Percentiles rank a stretch among this genome's conserved stretches.
phyloP scores from a whole-genome alignment of 2,888 invertebrate genomes.

The Mellilla xanthometata region DNA sequence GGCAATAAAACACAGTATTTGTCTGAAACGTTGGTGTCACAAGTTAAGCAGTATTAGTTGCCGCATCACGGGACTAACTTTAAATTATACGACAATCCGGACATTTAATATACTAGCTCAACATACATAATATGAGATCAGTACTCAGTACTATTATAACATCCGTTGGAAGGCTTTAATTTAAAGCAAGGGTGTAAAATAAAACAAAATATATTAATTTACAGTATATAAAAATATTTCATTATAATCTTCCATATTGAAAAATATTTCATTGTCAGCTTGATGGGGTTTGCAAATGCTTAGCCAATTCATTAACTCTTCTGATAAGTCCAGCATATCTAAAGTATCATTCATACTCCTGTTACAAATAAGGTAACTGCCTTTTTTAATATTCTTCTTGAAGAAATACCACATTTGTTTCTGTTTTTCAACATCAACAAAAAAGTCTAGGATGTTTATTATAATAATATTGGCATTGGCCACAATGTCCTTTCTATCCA shows the following conservation, averaged over 20 bases:
- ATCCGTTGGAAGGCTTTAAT: too few species aligned
- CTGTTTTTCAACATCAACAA: constrained; percentile 82
- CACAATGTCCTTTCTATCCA: constrained; percentile 78
- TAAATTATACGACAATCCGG: too few species aligned
- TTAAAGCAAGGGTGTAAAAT: too few species aligned
- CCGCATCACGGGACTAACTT: too few species aligned
- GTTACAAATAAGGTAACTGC: constrained; percentile 81
- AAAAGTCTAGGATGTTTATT: constrained; percentile 88
- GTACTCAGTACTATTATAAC: too few species aligned
- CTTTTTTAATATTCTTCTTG: constrained; percentile 75
- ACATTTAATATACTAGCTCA: too few species aligned
- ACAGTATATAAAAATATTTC: constrained; percentile 68
- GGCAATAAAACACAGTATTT: too few species aligned
- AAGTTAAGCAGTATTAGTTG: too few species aligned
- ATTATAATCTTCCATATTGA: constrained; percentile 63
- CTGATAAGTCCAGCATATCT: constrained; percentile 66
- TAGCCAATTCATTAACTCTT: constrained; percentile 75
- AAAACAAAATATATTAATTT: constrained; percentile 53
- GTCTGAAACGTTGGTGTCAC: too few species aligned
- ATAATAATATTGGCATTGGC: constrained; percentile 83
- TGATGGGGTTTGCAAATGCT: constrained; percentile 64
- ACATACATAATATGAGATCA: too few species aligned
- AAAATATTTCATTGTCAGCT: constrained; percentile 69
- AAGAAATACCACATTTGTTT: constrained; percentile 84
- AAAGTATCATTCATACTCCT: constrained; percentile 83